Percentiles rank a stretch among this genome's conserved stretches.
These are phyloP conservation scores for Phanerotoma sp. DNA, from an alignment of 2,888 invertebrate species.

Conservation along the genomic window DNA sequence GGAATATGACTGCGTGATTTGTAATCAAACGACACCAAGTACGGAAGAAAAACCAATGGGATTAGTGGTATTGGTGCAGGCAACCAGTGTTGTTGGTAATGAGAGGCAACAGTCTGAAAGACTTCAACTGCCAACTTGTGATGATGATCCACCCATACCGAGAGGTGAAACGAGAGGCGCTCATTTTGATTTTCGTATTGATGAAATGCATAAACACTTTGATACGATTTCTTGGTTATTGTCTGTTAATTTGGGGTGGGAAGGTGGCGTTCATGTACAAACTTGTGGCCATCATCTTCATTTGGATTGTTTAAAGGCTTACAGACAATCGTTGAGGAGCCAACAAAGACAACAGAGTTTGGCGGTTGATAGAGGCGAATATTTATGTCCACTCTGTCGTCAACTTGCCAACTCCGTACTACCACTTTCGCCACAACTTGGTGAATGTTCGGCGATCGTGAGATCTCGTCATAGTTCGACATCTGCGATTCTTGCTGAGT, in stretches of 20 bases:
- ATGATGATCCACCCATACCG: slow-evolving; percentile 64
- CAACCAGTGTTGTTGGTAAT: slow-evolving; percentile 87
- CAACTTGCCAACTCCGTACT: slow-evolving; percentile 89
- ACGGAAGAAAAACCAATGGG: slow-evolving; percentile 84
- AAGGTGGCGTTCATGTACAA: slow-evolving; percentile 90
- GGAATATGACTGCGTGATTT: slow-evolving; percentile 95
- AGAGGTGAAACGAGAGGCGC: slow-evolving; percentile 70
- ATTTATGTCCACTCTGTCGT: slow-evolving; percentile 92
- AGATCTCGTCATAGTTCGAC: slow-evolving; percentile 62
- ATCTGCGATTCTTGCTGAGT: slow-evolving; percentile 58
- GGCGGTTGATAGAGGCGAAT: slow-evolving; percentile 80
- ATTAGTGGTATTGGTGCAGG: slow-evolving; percentile 80
- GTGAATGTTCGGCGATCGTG: slow-evolving; percentile 67
- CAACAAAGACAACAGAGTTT: slow-evolving; percentile 76
- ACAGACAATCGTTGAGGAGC: slow-evolving; percentile 80
- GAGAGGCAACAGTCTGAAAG: slow-evolving; percentile 64
- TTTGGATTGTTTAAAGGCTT: slow-evolving; percentile 89
- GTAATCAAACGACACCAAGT: slow-evolving; percentile 86
- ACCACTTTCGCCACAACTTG: slow-evolving; percentile 75
- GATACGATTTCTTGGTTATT: slow-evolving; percentile 77
- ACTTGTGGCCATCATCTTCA: slow-evolving; percentile 98
- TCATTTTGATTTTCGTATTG: slow-evolving; percentile 76
- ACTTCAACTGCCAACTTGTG: slow-evolving; percentile 65
- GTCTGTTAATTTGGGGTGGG: slow-evolving; percentile 80
- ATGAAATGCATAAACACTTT: slow-evolving; percentile 75